Base-by-base conservation (phyloP, 2,113 vertebrate genomes). In the Hyla sarda region DNA sequence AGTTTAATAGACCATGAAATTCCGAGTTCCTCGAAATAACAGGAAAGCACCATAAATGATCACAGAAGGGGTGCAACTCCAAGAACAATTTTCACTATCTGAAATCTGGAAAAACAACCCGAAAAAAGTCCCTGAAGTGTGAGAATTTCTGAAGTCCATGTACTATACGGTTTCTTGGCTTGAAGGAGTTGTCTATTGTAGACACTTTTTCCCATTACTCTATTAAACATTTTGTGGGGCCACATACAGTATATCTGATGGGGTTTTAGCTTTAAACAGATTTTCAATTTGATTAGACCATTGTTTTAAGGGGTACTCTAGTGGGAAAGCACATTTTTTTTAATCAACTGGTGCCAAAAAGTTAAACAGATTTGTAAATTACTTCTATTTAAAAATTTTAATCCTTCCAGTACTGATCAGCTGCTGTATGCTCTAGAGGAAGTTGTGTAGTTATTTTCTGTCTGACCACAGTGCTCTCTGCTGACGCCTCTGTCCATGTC, bases 1-100 rank as follows among this genome's bases (percentile, higher is more conserved):
- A 45, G 23, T 62, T 75, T 84, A 58, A 84, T 74, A 34, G 50
- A 21, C 69, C 32, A 45, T 58, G 11, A 73, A 58, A 73, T 83
- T 30, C 48, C 69, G 45, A 7, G 21, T 28, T 58, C 82, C 32
- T 13, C n/a, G 30, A 8, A 23, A 14, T 23, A 62, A 81, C 37
- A 62, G 9, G 25, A n/a, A 47, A 3, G 23, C 23, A 67, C 19
- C n/a, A 65, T 28, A 67, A 82, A 67, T n/a, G 67, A 28, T 56
- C 45, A 50, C 50, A 47, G 41, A 48, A 8, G 45, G 73, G 30
- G 47, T 7, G 3, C 34, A 71, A 69, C 17, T 0, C 41, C 10
- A 71, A 71, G 32, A 34, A 34, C 6, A 21, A 37, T 23, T 37
- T 37, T 17, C 30, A 37, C 32, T 71, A 37, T n/a, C n/a, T n/a